These are phyloP conservation scores for Calliphora vicina DNA, from an alignment of 1,140 invertebrate genomes.

Conservation along the genomic window DNA sequence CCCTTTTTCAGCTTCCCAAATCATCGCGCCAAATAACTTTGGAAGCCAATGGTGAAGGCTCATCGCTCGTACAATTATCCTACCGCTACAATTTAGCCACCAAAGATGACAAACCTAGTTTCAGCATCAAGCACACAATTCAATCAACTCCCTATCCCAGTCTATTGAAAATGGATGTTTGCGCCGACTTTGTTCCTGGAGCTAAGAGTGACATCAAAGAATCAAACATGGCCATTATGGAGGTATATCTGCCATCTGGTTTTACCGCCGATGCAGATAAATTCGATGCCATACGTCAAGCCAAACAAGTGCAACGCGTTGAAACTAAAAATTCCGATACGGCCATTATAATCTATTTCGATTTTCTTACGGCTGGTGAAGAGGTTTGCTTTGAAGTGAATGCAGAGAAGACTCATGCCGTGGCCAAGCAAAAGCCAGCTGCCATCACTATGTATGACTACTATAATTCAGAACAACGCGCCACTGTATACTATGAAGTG, in stretches of 20 bases:
- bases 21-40: constrained; percentile 65
- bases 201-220: constrained; percentile 45
- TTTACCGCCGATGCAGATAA: constrained; percentile 68
- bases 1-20: constrained; percentile 44
- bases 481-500: constrained; percentile 78
- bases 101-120: constrained; percentile 80
- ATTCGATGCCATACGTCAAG: constrained; percentile 45
- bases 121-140: constrained; percentile 79
- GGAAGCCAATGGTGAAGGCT: constrained; percentile 75
- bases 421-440: constrained; percentile 85
- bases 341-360: constrained; percentile 83
- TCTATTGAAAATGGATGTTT: constrained; percentile 77
- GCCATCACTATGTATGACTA: constrained; percentile 92
- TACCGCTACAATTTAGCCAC: constrained; percentile 84
- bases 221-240: constrained; percentile 91
- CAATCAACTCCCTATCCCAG: constrained; percentile 75
- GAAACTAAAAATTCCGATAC: constrained; percentile 81
- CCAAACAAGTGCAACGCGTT: constrained; percentile 66
- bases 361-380: constrained; percentile 72
- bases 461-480: constrained; percentile 80
- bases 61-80: constrained; percentile 80
- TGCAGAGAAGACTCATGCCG: constrained; percentile 82
- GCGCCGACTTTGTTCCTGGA: constrained; percentile 65
- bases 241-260: constrained; percentile 84
- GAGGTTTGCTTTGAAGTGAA: constrained; percentile 85